phyloP scores from a whole-genome alignment of 2,888 invertebrate genomes.

The Acrobasis repandana region DNA sequence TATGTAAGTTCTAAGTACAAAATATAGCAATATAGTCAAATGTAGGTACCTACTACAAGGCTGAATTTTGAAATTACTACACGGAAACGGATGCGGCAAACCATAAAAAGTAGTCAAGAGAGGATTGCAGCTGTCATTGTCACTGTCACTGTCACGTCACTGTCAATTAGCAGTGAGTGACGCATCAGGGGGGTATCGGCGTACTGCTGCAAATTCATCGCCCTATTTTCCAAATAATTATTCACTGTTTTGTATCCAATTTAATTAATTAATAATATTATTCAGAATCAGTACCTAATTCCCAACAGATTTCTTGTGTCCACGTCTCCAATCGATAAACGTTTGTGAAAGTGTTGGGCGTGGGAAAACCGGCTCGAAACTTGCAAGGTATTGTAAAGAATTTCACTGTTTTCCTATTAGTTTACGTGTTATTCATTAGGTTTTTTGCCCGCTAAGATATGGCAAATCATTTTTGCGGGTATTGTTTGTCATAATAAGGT shows the following conservation, averaged over 20 bases:
- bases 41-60: too few relatives aligned
- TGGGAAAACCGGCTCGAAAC: slow-evolving; percentile 22
- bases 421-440: neutral
- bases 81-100: neutral
- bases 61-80: slow-evolving; percentile 4
- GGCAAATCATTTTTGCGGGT: neutral
- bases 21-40: too few relatives aligned
- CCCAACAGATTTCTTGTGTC: neutral
- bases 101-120: neutral
- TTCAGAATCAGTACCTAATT: neutral
- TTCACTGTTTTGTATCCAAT: neutral
- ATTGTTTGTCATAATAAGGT: neutral
- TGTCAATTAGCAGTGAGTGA: neutral
- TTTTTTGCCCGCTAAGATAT: neutral
- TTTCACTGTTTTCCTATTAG: slow-evolving; percentile 2
- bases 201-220: neutral
- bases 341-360: slow-evolving; percentile 11
- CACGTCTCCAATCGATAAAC: neutral
- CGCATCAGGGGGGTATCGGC: neutral
- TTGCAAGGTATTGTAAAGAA: slow-evolving; percentile 7
- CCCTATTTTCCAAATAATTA: slow-evolving; percentile 10
- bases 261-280: neutral
- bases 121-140: neutral
- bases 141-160: neutral
- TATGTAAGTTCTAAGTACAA: too few relatives aligned